Percentiles rank a stretch among this genome's conserved stretches.
These are phyloP conservation scores for Dufourea novaeangliae DNA, from an alignment of 1,140 invertebrate species.

Conservation along the genomic window DNA sequence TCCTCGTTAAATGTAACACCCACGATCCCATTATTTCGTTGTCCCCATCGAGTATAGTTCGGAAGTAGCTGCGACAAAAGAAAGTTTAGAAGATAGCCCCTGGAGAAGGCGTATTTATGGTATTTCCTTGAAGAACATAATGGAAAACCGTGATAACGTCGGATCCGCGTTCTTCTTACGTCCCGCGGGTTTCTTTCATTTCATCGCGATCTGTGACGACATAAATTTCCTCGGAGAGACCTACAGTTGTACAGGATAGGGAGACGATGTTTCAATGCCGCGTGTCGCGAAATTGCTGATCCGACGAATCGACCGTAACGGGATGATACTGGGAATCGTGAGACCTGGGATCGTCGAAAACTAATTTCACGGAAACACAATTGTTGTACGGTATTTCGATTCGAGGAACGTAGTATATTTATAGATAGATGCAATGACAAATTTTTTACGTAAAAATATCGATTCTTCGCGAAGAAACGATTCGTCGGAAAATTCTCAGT, in stretches of 20 bases:
- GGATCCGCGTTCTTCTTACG: constrained; percentile 16
- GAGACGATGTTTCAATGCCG: not conserved
- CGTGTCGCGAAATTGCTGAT: no score
- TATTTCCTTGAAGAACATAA: constrained; percentile 12
- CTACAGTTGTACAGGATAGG: not conserved
- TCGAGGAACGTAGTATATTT: no score
- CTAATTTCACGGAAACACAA: no score
- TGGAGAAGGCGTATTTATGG: constrained; percentile 1
- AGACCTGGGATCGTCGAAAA: no score
- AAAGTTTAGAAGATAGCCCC: not conserved
- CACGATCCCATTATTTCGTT: not conserved
- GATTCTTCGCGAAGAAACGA: no score
- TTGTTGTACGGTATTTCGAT: no score
- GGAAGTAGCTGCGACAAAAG: not conserved
- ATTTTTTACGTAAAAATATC: no score
- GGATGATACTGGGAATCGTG: no score
- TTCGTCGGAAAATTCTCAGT: no score
- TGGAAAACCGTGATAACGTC: constrained; percentile 36
- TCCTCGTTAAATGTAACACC: not conserved
- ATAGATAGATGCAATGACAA: no score
- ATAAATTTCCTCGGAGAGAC: not conserved
- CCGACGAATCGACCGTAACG: not conserved
- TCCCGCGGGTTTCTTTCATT: constrained; percentile 17
- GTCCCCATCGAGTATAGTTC: not conserved
- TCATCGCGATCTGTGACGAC: not conserved